Evolutionary conservation across 2,113 vertebrate species (phyloP).

Genomic region (Pyrgilauda ruficollis): DNA sequence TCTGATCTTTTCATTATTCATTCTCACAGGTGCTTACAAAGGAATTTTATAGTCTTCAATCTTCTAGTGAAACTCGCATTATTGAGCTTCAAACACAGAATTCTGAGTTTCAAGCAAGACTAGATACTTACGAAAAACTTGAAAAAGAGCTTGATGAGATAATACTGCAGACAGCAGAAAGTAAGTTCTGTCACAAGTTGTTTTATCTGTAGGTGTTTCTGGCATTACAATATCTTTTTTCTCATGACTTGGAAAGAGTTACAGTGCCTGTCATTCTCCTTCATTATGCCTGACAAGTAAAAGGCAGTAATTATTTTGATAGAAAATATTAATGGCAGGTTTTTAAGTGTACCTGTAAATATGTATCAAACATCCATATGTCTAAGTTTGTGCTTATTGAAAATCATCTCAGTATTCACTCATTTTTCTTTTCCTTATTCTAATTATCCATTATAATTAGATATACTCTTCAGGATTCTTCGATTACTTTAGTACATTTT

Average conservation of each 20-base stretch:
- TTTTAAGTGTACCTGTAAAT: slow-evolving; percentile 14
- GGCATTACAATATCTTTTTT: not conserved
- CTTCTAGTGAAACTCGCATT: slow-evolving; percentile 87
- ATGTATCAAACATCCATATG: not conserved
- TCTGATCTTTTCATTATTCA: not conserved
- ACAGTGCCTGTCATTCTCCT: not conserved
- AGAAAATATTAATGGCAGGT: not conserved
- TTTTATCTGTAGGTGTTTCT: not conserved
- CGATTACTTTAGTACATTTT: not conserved
- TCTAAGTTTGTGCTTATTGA: not conserved
- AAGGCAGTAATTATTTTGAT: not conserved
- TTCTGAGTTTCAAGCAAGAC: slow-evolving; percentile 83
- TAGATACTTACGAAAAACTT: slow-evolving; percentile 90
- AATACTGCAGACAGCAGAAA: slow-evolving; percentile 94
- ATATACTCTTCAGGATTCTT: not conserved
- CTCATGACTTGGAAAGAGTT: not conserved
- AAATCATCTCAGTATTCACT: not conserved
- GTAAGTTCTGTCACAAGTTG: slow-evolving; percentile 73
- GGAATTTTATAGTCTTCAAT: slow-evolving; percentile 94
- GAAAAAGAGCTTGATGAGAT: slow-evolving; percentile 95
- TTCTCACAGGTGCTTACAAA: slow-evolving; percentile 88
- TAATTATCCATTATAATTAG: not conserved
- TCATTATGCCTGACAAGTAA: not conserved
- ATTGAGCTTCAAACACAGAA: slow-evolving; percentile 88
- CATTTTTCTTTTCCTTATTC: not conserved